phyloP scores from a whole-genome alignment of 2,888 invertebrate species.

The Bugulina stolonifera region DNA sequence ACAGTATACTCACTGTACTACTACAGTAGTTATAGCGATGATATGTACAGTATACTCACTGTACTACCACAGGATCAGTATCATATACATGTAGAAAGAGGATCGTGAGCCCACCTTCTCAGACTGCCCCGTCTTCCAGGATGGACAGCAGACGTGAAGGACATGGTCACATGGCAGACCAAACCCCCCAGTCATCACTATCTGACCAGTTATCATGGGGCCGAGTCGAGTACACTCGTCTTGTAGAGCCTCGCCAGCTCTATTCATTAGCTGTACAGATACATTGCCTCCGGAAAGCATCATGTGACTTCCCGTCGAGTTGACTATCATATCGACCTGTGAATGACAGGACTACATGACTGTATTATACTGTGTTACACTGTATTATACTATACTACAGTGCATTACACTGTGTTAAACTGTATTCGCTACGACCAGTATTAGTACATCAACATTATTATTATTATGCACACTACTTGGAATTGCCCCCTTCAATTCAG shows the following conservation, averaged over 20 bases:
- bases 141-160: constrained; percentile 7
- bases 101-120: constrained; percentile 17
- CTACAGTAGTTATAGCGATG: too few species aligned
- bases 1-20: not conserved
- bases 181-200: constrained; percentile 11
- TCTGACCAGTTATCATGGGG: not conserved
- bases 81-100: too few species aligned
- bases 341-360: too few species aligned
- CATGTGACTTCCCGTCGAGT: constrained; percentile 21
- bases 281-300: not conserved
- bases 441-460: too few species aligned
- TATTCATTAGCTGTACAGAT: not conserved
- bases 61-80: too few species aligned
- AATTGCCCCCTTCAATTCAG: too few species aligned
- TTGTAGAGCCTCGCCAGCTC: not conserved
- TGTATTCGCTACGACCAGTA: too few species aligned
- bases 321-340: constrained; percentile 15
- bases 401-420: too few species aligned
- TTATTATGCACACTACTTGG: too few species aligned
- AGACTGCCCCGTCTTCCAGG: not conserved
- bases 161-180: not conserved
- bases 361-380: too few species aligned
- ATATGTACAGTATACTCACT: too few species aligned
- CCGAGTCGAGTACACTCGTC: not conserved
- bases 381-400: too few species aligned